These are phyloP conservation scores for Lytechinus variegatus DNA, from an alignment of 35 echinoderm and acorn worm genomes.

Conservation along the genomic window DNA sequence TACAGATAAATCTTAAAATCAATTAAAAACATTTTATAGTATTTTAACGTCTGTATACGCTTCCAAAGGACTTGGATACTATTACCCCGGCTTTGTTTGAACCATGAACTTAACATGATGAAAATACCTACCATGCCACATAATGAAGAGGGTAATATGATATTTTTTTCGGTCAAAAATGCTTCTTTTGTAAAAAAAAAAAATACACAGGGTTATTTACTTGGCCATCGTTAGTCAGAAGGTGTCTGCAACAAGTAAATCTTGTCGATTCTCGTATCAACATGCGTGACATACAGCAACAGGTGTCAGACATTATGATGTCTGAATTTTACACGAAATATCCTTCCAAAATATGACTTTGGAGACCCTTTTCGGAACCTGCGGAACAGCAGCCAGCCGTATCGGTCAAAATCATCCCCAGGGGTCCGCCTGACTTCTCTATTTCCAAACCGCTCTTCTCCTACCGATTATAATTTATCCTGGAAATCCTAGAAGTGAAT, in stretches of 20 bases:
- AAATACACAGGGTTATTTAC: too few species aligned
- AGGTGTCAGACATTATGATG: background rate
- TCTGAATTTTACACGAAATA: background rate
- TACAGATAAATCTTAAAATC: too few species aligned
- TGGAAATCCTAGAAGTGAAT: background rate
- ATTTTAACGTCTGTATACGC: too few species aligned
- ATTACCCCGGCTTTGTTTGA: too few species aligned
- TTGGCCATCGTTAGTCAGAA: background rate
- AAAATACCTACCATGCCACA: too few species aligned
- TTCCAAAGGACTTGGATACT: too few species aligned
- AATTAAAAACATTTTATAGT: too few species aligned
- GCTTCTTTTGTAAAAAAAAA: too few species aligned
- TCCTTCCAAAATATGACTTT: background rate
- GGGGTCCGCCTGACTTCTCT: background rate
- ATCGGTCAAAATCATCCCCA: conserved; percentile 12
- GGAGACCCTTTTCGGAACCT: background rate
- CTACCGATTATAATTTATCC: background rate
- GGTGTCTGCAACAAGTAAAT: background rate
- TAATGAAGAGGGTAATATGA: too few species aligned
- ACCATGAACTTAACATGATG: too few species aligned
- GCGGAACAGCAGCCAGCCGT: conserved; percentile 35
- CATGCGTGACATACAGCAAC: background rate
- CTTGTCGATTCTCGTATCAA: background rate
- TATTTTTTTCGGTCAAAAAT: too few species aligned
- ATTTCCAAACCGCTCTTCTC: background rate